Evolutionary conservation across 2,113 vertebrate species (phyloP).

Genomic region (Pseudorectes ferrugineus): DNA sequence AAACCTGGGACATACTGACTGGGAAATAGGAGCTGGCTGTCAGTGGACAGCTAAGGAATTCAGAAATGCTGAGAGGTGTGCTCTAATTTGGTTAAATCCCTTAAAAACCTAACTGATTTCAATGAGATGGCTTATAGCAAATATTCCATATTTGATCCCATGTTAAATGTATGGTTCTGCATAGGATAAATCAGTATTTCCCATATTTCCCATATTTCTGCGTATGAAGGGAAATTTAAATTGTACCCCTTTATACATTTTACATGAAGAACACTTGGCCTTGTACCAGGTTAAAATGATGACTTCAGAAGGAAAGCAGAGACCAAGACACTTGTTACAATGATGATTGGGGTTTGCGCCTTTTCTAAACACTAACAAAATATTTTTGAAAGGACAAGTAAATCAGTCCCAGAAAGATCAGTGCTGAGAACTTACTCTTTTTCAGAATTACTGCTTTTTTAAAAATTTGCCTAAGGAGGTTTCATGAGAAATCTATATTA

Average conservation of each 20-base stretch:
- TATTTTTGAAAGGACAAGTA: background rate
- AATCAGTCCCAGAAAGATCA: background rate
- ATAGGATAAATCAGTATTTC: background rate
- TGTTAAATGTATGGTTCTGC: background rate
- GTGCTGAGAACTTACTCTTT: background rate
- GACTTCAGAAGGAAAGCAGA: background rate
- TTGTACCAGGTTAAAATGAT: background rate
- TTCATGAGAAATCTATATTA: background rate
- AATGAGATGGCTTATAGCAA: background rate
- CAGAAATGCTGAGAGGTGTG: background rate
- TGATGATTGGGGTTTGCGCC: background rate
- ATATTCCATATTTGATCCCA: background rate
- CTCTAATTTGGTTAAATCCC: background rate
- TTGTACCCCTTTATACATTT: background rate
- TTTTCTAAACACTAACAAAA: background rate
- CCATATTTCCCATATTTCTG: no score
- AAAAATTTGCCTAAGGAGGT: background rate
- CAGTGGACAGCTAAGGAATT: background rate
- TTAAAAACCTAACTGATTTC: background rate
- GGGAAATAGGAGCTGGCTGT: background rate
- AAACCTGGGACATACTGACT: background rate
- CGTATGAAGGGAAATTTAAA: background rate
- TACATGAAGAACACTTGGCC: background rate
- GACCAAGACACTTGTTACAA: background rate
- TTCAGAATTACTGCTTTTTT: background rate